Conservation (phyloP, 2,888 invertebrate genomes). For the Cosmorhoe ocellata region DNA sequence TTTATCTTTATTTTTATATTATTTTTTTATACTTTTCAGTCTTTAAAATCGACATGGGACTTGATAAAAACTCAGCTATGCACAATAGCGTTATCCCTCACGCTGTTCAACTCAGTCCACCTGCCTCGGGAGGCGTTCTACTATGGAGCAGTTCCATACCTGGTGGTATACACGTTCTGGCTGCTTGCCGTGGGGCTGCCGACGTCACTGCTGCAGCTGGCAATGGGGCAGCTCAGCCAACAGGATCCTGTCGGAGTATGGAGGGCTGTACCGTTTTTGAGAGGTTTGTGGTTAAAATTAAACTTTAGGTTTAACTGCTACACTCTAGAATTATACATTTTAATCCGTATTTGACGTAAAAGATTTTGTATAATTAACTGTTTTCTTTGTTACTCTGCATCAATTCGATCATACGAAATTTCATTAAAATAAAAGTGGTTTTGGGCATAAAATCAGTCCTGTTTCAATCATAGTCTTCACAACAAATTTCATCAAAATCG, state of each 20-base stretch:
- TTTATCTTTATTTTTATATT: background rate
- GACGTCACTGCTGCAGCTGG: constrained; percentile 83
- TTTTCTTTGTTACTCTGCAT: no score
- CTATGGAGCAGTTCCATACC: constrained; percentile 84
- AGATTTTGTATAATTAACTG: no score
- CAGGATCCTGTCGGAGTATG: constrained; percentile 86
- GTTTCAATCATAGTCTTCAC: no score
- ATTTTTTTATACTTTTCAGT: constrained; percentile 49
- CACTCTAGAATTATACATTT: no score
- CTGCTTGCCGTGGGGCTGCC: constrained; percentile 83
- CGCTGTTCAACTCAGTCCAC: constrained; percentile 83
- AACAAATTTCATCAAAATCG: no score
- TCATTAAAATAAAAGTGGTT: no score
- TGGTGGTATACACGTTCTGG: constrained; percentile 83
- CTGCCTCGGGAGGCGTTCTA: constrained; percentile 82
- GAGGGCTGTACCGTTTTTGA: constrained; percentile 85
- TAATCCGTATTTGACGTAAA: no score
- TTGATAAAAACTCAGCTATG: constrained; percentile 75
- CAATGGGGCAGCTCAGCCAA: constrained; percentile 85
- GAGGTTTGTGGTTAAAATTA: constrained; percentile 67
- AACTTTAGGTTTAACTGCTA: no score
- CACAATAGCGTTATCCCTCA: constrained; percentile 82
- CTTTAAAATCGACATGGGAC: constrained; percentile 61
- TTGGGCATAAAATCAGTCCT: no score
- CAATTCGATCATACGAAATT: no score